phyloP scores from a whole-genome alignment of 2,888 invertebrate species.

The Acrobasis suavella region DNA sequence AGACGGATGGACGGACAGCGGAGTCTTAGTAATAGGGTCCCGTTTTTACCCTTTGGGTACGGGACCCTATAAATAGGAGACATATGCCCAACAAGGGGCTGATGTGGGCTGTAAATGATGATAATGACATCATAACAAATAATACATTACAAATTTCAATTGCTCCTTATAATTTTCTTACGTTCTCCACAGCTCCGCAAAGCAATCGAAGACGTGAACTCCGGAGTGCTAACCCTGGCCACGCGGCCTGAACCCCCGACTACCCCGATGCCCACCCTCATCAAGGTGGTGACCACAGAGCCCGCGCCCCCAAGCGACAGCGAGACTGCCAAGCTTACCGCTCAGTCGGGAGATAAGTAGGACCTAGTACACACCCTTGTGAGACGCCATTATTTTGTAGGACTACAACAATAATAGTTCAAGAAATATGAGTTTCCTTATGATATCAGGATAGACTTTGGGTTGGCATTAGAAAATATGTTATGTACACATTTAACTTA shows the following conservation, averaged over 20 bases:
- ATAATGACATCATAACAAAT: no score
- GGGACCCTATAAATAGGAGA: no score
- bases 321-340: constrained; percentile 70
- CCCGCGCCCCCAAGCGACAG: constrained; percentile 70
- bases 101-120: no score
- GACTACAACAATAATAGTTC: background rate
- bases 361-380: background rate
- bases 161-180: background rate
- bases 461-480: no score
- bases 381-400: background rate
- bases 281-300: constrained; percentile 46
- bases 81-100: no score
- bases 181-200: constrained; percentile 85
- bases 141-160: no score
- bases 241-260: constrained; percentile 57
- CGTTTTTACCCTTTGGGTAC: no score
- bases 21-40: no score
- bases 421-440: no score
- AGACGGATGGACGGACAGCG: no score
- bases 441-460: no score
- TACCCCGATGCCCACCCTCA: constrained; percentile 43
- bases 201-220: constrained; percentile 94
- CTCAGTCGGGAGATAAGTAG: constrained; percentile 41
- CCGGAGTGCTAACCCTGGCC: constrained; percentile 80
- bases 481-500: no score